phyloP scores from a whole-genome alignment of 2,797 vertebrate genomes.

The Clamator glandarius region DNA sequence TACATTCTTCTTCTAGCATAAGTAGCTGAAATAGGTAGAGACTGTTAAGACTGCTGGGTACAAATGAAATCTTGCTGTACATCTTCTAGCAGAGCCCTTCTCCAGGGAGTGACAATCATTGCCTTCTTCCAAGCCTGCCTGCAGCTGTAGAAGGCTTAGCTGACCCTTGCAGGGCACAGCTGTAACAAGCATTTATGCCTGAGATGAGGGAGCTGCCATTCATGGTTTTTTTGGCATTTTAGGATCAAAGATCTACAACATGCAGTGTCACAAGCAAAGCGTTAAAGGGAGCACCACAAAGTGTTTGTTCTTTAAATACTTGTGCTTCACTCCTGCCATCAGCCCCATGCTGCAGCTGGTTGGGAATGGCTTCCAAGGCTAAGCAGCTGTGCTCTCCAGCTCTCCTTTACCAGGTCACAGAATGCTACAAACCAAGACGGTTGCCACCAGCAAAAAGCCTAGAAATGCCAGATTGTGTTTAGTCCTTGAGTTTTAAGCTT shows the following conservation, averaged over 20 bases:
- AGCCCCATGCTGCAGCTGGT: not conserved
- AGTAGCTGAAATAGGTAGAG: not conserved
- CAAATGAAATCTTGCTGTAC: not conserved
- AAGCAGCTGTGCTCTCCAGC: not conserved
- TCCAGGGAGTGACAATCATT: not conserved
- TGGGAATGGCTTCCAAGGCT: not conserved
- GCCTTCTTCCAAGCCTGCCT: not conserved
- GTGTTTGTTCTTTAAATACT: not conserved
- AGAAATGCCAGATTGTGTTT: constrained; percentile 49
- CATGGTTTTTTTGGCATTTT: not conserved
- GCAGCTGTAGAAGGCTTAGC: not conserved
- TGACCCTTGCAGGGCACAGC: not conserved
- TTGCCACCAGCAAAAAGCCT: constrained; percentile 42
- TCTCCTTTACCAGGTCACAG: not conserved
- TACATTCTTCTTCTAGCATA: rapidly evolving
- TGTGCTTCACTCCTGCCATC: not conserved
- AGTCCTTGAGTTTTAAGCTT: constrained; percentile 19
- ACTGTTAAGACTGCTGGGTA: not conserved
- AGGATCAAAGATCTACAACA: not conserved
- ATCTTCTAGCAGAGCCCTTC: not conserved
- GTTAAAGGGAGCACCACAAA: not conserved
- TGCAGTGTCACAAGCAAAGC: not conserved
- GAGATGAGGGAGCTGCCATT: not conserved
- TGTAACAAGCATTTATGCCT: rapidly evolving
- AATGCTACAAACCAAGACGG: not conserved